Evolutionary conservation across 2,888 invertebrate genomes (phyloP).

Genomic region (Galeopsomyia nigrocyanea): DNA sequence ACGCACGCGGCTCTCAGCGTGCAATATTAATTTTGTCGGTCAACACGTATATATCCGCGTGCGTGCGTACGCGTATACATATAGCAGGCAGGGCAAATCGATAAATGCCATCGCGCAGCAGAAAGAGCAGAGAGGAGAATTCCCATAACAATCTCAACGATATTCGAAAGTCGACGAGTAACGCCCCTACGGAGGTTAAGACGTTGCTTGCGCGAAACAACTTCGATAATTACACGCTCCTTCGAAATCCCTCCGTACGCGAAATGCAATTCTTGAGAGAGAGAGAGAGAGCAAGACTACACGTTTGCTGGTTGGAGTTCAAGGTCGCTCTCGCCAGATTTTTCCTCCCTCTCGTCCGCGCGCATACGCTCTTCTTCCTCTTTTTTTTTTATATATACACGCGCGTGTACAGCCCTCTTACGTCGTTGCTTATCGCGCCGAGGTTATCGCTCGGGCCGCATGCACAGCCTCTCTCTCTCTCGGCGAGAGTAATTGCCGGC

Average conservation of each 20-base stretch:
- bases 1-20: too few relatives aligned
- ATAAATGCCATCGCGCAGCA: too few relatives aligned
- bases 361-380: conserved; percentile 8
- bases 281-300: neutral
- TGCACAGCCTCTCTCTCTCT: neutral
- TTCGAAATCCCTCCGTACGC: neutral
- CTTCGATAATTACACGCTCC: conserved; percentile 16
- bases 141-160: conserved; percentile 14
- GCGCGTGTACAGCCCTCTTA: neutral
- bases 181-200: neutral
- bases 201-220: neutral
- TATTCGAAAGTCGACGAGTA: conserved; percentile 25
- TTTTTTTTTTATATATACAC: neutral
- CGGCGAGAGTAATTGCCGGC: conserved; percentile 22
- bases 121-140: too few relatives aligned
- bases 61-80: too few relatives aligned
- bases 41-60: neutral
- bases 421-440: conserved; percentile 26
- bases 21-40: neutral
- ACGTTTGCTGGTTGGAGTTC: conserved; percentile 6
- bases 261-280: neutral
- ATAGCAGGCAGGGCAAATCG: too few relatives aligned
- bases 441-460: conserved; percentile 13
- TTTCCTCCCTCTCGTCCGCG: conserved; percentile 4
- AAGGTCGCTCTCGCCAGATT: conserved; percentile 13